Conservation (phyloP, 1,140 invertebrate genomes). For the Ostrea edulis region DNA sequence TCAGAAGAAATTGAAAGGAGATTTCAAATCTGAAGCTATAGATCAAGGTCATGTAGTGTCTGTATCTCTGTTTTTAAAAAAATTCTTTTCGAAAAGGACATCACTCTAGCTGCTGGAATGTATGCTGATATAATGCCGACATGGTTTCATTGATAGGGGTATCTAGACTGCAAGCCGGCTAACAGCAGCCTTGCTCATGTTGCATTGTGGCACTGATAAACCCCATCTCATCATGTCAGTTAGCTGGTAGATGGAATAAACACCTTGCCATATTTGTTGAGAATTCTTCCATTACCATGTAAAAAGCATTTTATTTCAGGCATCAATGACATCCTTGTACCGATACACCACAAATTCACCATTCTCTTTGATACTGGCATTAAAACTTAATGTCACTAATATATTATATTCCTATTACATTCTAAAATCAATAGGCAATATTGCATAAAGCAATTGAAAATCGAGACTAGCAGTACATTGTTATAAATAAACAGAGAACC, state of each 20-base stretch:
- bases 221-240: background rate
- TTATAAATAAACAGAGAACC: conserved; percentile 20
- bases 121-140: background rate
- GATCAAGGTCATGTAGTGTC: background rate
- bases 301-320: conserved; percentile 20
- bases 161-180: background rate
- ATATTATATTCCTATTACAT: conserved; percentile 36
- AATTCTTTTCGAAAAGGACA: background rate
- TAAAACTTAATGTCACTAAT: conserved; percentile 31
- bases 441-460: conserved; percentile 31
- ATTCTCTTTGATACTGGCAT: conserved; percentile 32
- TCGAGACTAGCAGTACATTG: background rate
- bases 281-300: conserved; percentile 10
- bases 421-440: conserved; percentile 35
- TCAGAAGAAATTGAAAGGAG: background rate
- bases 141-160: background rate
- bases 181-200: background rate
- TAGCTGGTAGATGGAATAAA: background rate
- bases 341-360: background rate
- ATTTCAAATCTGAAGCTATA: background rate
- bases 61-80: background rate
- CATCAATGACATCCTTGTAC: background rate
- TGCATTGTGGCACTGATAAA: background rate
- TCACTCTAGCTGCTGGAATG: conserved; percentile 3
- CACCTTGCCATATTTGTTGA: background rate